Percentiles rank a stretch among this genome's conserved stretches.
phyloP scores from a whole-genome alignment of 2,113 vertebrate species.

The Apaloderma vittatum region DNA sequence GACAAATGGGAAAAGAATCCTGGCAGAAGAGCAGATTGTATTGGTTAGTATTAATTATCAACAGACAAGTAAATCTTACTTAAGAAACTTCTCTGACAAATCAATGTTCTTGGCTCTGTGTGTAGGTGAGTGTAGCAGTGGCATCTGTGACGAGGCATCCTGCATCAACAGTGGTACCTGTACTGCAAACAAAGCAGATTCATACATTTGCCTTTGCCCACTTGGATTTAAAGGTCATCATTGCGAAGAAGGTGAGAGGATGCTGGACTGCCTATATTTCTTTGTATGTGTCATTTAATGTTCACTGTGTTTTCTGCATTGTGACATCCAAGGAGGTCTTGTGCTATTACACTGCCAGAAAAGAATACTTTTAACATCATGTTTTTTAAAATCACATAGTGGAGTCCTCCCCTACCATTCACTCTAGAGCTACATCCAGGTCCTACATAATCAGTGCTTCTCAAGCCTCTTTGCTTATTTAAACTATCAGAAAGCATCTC shows the following conservation, averaged over 20 bases:
- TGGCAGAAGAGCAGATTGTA: background rate
- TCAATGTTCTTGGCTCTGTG: background rate
- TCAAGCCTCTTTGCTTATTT: background rate
- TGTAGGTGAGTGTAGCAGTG: constrained; percentile 92
- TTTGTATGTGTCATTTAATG: background rate
- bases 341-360: background rate
- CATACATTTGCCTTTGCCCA: constrained; percentile 93
- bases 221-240: constrained; percentile 91
- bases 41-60: background rate
- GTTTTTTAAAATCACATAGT: background rate
- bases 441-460: background rate
- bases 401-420: background rate
- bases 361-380: background rate
- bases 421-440: background rate
- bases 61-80: background rate
- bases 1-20: background rate
- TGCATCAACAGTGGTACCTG: constrained; percentile 92
- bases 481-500: background rate
- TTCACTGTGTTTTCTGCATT: background rate
- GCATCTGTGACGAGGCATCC: constrained; percentile 86
- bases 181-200: constrained; percentile 84
- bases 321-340: background rate
- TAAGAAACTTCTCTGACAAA: background rate
- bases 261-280: background rate
- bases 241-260: constrained; percentile 91